phyloP scores from a whole-genome alignment of 2,888 invertebrate genomes.

The Temnothorax rugatulus region DNA sequence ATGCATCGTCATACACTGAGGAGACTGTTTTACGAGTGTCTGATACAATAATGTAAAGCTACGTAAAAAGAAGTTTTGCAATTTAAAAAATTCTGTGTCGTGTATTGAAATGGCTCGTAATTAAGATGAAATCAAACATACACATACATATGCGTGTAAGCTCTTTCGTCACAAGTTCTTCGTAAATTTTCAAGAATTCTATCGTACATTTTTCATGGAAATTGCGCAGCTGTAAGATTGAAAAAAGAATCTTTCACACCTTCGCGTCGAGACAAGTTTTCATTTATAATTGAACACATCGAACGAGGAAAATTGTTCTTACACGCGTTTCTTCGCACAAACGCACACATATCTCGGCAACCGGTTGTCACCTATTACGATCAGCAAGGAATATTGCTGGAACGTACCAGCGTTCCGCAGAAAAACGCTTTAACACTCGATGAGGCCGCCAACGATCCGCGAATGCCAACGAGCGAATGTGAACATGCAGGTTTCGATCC shows the following conservation, averaged over 20 bases:
- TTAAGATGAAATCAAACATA: neutral
- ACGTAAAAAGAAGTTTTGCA: neutral
- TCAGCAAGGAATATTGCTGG: constrained; percentile 1
- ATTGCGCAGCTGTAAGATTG: neutral
- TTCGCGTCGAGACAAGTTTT: neutral
- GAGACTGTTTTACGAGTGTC: neutral
- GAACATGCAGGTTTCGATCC: neutral
- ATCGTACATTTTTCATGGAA: neutral
- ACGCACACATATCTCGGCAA: neutral
- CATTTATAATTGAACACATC: constrained; percentile 31
- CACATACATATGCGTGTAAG: neutral
- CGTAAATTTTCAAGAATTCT: neutral
- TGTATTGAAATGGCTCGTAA: neutral
- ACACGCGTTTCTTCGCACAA: neutral
- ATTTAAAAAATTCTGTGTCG: neutral
- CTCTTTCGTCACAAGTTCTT: neutral
- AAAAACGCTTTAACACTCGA: constrained; percentile 43
- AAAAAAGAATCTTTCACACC: constrained; percentile 13
- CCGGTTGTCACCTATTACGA: constrained; percentile 21
- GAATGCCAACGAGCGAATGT: constrained; percentile 26
- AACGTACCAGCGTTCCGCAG: neutral
- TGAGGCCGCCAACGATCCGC: constrained; percentile 3
- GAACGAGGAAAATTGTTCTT: constrained; percentile 29
- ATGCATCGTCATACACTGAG: neutral
- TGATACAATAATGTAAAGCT: neutral